These are phyloP conservation scores for Aplocera efformata DNA, from an alignment of 2,888 invertebrate genomes.

Conservation along the genomic window DNA sequence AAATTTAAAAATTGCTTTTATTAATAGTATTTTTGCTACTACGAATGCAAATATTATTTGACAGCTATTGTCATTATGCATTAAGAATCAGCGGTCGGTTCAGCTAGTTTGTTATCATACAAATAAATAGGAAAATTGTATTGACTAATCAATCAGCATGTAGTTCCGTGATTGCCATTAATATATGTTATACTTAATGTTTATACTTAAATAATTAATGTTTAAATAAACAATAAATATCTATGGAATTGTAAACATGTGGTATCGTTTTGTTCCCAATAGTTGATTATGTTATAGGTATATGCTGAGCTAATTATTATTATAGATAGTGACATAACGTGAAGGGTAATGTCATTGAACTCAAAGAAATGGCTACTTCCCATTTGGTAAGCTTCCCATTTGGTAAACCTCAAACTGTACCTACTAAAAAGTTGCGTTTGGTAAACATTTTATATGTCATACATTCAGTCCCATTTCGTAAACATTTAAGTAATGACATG, in stretches of 20 bases:
- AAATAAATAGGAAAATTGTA: background rate
- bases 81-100: no score
- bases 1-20: no score
- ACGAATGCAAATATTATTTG: no score
- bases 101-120: no score
- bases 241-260: slow-evolving; percentile 29
- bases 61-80: no score
- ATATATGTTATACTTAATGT: slow-evolving; percentile 22
- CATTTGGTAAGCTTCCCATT: no score
- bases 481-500: no score
- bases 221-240: slow-evolving; percentile 38
- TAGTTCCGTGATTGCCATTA: slow-evolving; percentile 37
- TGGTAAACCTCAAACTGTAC: no score
- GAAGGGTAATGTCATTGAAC: slow-evolving; percentile 7
- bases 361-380: background rate
- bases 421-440: no score
- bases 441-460: no score
- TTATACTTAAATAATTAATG: slow-evolving; percentile 38
- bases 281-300: background rate
- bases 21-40: no score
- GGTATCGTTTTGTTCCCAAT: slow-evolving; percentile 20
- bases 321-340: background rate
- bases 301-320: slow-evolving; percentile 10
- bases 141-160: slow-evolving; percentile 22
- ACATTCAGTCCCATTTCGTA: no score